A percentile compares a stretch with the other conserved stretches of the same genome.
Evolutionary conservation across 2,888 invertebrate species (phyloP).

Genomic region (Blera fallax): DNA sequence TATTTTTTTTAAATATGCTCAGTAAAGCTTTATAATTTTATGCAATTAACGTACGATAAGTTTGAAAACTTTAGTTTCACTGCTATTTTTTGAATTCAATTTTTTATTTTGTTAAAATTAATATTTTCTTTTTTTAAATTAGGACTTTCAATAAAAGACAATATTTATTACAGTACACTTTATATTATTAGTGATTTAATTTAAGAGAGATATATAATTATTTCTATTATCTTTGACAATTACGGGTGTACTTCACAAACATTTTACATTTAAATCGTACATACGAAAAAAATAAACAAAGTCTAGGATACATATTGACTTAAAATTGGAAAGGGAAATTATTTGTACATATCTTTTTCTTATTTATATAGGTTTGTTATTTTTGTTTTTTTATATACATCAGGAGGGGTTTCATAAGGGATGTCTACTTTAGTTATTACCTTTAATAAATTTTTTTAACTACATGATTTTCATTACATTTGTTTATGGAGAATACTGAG

Average conservation of each 20-base stretch:
- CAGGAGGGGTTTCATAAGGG: slow-evolving; percentile 70
- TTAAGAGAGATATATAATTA: background rate
- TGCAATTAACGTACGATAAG: no score
- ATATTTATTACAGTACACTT: background rate
- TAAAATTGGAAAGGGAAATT: background rate
- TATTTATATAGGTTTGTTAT: slow-evolving; percentile 11
- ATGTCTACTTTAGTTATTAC: slow-evolving; percentile 27
- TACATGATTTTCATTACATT: background rate
- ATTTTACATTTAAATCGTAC: no score
- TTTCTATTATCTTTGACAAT: background rate
- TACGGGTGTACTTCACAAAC: background rate
- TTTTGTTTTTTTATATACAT: slow-evolving; percentile 41
- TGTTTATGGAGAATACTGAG: background rate
- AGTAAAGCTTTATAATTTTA: no score
- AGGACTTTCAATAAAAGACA: background rate
- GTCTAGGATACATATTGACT: background rate
- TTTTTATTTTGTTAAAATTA: no score
- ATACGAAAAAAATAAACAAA: background rate
- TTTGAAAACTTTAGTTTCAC: no score
- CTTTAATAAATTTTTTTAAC: background rate
- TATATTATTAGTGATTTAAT: background rate
- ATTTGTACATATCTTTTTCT: slow-evolving; percentile 37
- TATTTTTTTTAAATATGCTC: no score
- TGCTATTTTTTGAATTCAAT: no score
- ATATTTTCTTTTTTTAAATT: background rate